phyloP scores from a whole-genome alignment of 2,113 vertebrate genomes.

The Python bivittatus region DNA sequence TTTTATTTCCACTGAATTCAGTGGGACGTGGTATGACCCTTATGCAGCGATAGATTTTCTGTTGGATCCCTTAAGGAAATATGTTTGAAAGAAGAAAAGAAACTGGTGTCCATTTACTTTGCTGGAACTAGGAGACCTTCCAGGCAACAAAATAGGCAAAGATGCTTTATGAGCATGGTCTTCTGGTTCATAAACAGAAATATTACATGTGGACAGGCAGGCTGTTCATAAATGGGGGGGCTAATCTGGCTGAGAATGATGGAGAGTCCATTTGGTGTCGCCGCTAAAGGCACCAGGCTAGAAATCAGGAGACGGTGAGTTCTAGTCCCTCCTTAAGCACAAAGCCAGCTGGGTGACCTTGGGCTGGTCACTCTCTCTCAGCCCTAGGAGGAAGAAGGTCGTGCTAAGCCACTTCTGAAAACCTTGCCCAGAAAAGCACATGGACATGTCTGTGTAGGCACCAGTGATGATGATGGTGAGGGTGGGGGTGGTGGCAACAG shows the following conservation, averaged over 20 bases:
- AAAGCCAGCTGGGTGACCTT: background rate
- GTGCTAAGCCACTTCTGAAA: background rate
- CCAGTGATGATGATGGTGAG: background rate
- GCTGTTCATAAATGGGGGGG: background rate
- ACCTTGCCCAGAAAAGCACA: background rate
- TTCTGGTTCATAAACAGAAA: background rate
- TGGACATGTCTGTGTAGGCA: background rate
- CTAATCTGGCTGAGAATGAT: background rate
- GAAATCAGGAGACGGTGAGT: background rate
- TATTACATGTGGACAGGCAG: background rate
- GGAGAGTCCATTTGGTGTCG: background rate
- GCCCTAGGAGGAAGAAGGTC: background rate
- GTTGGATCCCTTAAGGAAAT: background rate
- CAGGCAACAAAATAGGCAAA: background rate
- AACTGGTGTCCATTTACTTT: no score
- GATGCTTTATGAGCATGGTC: background rate
- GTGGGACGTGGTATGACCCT: background rate
- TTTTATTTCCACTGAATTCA: conserved; percentile 23
- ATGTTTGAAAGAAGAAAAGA: background rate
- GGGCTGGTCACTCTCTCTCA: background rate
- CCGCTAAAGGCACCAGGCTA: background rate
- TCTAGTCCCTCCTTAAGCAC: background rate
- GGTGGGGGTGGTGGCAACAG: background rate
- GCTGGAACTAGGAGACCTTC: background rate
- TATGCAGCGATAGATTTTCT: background rate